Evolutionary conservation across 2,113 vertebrate species (phyloP).

Genomic region (Tachysurus vachellii): DNA sequence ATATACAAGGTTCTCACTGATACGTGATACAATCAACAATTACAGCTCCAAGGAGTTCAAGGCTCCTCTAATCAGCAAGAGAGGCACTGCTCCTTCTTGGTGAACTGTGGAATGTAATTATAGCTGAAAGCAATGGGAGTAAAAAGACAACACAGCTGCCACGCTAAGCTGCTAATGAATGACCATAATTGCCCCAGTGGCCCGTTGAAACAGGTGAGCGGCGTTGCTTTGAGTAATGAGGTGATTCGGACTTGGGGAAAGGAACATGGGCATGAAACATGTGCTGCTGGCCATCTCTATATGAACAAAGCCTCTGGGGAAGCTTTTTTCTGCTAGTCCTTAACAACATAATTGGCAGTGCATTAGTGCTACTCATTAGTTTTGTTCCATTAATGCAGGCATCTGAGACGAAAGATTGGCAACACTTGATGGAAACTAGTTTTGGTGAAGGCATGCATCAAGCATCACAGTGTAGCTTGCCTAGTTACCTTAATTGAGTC

Average conservation of each 20-base stretch:
- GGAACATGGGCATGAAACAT: conserved; percentile 7
- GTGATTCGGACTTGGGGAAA: conserved; percentile 28
- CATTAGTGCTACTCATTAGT: neutral
- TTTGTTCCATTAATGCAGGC: conserved; percentile 15
- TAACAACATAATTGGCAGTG: conserved; percentile 24
- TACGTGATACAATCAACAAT: conserved; percentile 27
- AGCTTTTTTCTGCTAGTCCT: neutral
- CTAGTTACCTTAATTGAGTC: conserved; percentile 14
- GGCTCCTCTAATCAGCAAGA: conserved; percentile 18
- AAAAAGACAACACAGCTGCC: conserved; percentile 39
- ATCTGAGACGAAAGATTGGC: conserved; percentile 9
- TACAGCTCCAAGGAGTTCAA: neutral
- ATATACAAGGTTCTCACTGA: neutral
- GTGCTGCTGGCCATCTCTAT: conserved; percentile 10
- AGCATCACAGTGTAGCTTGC: neutral
- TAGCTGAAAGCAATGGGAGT: conserved; percentile 10
- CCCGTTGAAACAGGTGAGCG: conserved; percentile 32
- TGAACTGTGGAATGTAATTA: conserved; percentile 47
- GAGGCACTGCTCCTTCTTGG: conserved; percentile 26
- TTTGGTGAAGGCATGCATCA: neutral
- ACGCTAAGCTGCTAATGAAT: conserved; percentile 43
- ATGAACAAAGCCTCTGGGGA: conserved; percentile 2
- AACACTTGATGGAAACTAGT: conserved; percentile 15
- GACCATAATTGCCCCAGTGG: conserved; percentile 35
- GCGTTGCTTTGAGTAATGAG: conserved; percentile 42